Evolutionary conservation across 2,888 invertebrate species (phyloP).

Genomic region (Camptogramma bilineatum): DNA sequence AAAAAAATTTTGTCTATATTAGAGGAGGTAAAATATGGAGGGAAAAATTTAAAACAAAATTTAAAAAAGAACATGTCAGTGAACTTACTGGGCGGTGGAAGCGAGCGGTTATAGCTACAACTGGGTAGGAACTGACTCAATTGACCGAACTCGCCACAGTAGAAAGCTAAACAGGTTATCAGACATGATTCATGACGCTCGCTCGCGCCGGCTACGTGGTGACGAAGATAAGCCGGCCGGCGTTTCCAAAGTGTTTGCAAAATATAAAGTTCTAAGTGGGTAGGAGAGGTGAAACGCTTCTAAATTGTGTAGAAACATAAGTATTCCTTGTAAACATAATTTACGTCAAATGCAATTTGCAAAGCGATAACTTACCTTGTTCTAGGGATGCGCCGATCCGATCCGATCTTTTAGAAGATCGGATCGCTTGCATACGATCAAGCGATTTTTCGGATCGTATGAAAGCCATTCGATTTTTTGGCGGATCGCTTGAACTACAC

Average conservation of each 20-base stretch:
- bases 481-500: no score
- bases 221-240: background rate
- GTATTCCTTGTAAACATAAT: no score
- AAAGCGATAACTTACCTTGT: no score
- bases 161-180: constrained; percentile 42
- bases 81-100: constrained; percentile 57
- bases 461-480: no score
- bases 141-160: constrained; percentile 15
- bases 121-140: constrained; percentile 60
- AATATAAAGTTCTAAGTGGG: background rate
- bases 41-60: background rate
- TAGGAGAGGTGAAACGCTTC: background rate
- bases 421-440: no score
- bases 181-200: constrained; percentile 23
- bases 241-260: background rate
- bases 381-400: no score
- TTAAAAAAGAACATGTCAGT: background rate
- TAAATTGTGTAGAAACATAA: no score
- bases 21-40: background rate
- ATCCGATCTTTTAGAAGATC: no score
- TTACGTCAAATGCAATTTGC: no score
- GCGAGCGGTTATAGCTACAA: constrained; percentile 55
- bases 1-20: background rate
- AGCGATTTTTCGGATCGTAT: no score
- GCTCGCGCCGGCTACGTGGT: constrained; percentile 23